Base-by-base conservation (phyloP, 2,888 invertebrate genomes). In the Hypolimnas misippus region DNA sequence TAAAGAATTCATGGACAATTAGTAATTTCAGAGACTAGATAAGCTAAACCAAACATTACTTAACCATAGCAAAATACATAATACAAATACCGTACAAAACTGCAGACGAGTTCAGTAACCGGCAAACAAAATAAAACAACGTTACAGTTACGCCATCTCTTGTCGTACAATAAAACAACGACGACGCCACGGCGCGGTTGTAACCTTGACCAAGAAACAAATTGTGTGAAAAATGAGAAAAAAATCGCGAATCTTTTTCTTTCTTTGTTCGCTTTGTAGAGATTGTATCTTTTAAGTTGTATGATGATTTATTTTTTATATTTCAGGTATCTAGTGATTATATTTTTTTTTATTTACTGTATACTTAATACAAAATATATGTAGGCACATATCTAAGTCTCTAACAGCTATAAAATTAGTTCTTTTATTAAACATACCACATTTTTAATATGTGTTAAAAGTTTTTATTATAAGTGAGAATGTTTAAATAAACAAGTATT, bases 141-240 rank as follows among this genome's bases (percentile, higher is more conserved):
- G 14, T 1, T 4, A 14, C 14, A 7, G 29, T 49, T 29, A 72
- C 85, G 84, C 86, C 85, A 87, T 85, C 86, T 86, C 58, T 52
- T 65, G 52, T 14, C 14, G 6, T 80, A 70, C 82, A 82, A 82
- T 82, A 73, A 57, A 77, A 60, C 49, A 54, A 54, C 35, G 40
- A 29, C 29, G 21, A 1, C n/a, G 17, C 29, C 19, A 21, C 35
- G 31, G 14, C 4, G 29, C 44, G 44, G 44, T 58, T 67, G 78
- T 84, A 82, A 81, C 86, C 85, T 87, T 85, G 86, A 70, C 77
- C 73, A 56, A 55, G 68, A 69, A 70, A 72, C 69, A 70, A 64
- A 68, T 68, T 12, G 44, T 19, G 21, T 16, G 49, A 49, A 62
- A 63, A 53, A 64, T 33, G 62, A 60, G n/a, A 53, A 55, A 50